Evolutionary conservation across 2,888 invertebrate species (phyloP), one percentile per base, ranked within the genome.

Genomic region (Drosophila phalerata): DNA sequence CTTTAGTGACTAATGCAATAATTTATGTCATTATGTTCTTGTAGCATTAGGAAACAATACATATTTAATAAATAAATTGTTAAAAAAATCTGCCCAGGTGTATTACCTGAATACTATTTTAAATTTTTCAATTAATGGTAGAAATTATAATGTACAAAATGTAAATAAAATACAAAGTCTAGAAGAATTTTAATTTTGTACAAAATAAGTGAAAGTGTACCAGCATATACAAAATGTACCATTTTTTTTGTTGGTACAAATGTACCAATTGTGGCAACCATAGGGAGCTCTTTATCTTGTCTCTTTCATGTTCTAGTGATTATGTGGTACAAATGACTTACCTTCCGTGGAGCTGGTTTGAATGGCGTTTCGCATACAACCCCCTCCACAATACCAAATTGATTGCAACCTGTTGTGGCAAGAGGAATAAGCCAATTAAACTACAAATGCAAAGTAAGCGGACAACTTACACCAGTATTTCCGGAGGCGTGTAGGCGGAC

Each of bases 381-480:
- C 89, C n/a, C 74, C 79, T 5, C 85, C 67, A 60, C 92, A 92
- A 65, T 84, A 91, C 92, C 92, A 92, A 69, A 90, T 85, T n/a
- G 92, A 89, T 78, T 92, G 92, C 32, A 92, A 62, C 2, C 92
- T 92, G 52, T 37, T 0, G 2, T 49, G 5, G 10, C 8, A 17
- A 8, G 17, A n/a, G 28, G 3, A 42, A 30, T 30, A 2, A 9
- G n/a, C 6, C 8, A 30, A 10, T 42, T 34, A 22, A 15, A 5
- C 13, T n/a, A 17, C 2, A 17, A 34, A 19, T 17, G 13, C 52
- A 78, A 45, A 34, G 22, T 8, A 37, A 3, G 28, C n/a, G 3
- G 1, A 49, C 11, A 28, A 77, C 90, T 90, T 69, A 91, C 91
- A 91, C 86, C 43, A 81, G 70, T 47, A 81, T 81, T 42, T 88